Evolutionary conservation across 2,797 vertebrate genomes (phyloP).

Genomic region (Acridotheres tristis): DNA sequence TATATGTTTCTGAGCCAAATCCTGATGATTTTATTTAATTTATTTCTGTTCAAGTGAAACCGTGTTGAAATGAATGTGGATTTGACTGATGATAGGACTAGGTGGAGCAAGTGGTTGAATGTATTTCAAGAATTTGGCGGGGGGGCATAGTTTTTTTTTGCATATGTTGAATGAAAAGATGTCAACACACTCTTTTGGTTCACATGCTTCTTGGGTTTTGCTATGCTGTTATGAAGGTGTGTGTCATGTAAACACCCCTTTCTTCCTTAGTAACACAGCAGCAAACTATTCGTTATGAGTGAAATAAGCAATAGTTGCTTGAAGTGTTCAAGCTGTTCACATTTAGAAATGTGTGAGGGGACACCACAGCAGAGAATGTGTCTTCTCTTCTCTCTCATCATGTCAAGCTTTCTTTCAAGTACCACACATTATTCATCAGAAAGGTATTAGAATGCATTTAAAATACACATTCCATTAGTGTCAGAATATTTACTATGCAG

Average conservation of each 20-base stretch:
- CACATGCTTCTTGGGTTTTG: neutral
- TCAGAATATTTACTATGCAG: neutral
- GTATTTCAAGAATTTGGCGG: neutral
- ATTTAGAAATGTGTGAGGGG: neutral
- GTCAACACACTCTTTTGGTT: neutral
- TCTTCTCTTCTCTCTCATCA: neutral
- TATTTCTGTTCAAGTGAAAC: neutral
- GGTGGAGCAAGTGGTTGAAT: neutral
- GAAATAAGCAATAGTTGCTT: neutral
- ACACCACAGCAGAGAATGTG: neutral
- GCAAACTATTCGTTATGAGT: neutral
- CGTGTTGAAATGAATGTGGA: neutral
- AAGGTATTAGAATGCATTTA: neutral
- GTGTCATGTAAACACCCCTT: neutral
- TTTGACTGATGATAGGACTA: neutral
- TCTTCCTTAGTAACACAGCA: neutral
- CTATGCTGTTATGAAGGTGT: neutral
- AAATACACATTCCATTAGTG: neutral
- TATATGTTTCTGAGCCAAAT: neutral
- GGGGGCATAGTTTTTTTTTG: neutral
- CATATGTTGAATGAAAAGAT: neutral
- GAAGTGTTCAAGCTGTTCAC: neutral
- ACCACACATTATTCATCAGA: neutral
- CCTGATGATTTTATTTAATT: neutral
- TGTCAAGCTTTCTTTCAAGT: neutral